Percentiles rank a stretch among this genome's conserved stretches.
Conservation (phyloP, 2,113 vertebrate species). For the Aldabrachelys gigantea region DNA sequence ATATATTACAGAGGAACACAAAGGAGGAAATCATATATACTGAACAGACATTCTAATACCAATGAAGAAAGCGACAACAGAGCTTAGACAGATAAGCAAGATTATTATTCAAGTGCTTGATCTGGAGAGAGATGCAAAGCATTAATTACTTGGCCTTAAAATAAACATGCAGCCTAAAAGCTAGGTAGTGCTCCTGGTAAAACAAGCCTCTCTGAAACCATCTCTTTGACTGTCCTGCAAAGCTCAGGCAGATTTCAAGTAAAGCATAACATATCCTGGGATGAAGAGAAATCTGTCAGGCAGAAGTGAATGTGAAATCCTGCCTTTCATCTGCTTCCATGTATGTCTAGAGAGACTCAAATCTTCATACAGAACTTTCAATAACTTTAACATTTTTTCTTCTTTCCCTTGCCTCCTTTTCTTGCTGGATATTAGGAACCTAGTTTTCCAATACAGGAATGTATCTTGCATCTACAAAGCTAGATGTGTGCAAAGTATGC, state of each 20-base stretch:
- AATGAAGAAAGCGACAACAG: background rate
- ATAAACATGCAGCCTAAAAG: background rate
- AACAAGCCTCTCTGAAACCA: background rate
- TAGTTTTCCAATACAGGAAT: slow-evolving; percentile 19
- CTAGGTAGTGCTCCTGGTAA: background rate
- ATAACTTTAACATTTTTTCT: slow-evolving; percentile 27
- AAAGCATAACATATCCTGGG: background rate
- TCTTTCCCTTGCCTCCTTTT: slow-evolving; percentile 39
- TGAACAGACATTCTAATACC: background rate
- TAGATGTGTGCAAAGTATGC: slow-evolving; percentile 24
- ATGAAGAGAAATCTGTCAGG: slow-evolving; percentile 1
- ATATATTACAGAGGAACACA: background rate
- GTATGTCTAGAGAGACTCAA: slow-evolving; percentile 38
- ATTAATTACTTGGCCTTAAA: background rate
- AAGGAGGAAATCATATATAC: background rate
- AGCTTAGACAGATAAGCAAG: background rate
- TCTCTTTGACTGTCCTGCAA: background rate
- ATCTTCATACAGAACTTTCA: slow-evolving; percentile 5
- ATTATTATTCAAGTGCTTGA: background rate
- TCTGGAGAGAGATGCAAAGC: background rate
- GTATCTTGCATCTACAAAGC: slow-evolving; percentile 19
- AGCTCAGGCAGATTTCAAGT: background rate
- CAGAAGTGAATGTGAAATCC: background rate
- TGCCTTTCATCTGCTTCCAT: slow-evolving; percentile 47
- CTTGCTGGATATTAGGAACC: background rate